phyloP scores from a whole-genome alignment of 2,888 invertebrate species.

The Raillietiella orientalis region DNA sequence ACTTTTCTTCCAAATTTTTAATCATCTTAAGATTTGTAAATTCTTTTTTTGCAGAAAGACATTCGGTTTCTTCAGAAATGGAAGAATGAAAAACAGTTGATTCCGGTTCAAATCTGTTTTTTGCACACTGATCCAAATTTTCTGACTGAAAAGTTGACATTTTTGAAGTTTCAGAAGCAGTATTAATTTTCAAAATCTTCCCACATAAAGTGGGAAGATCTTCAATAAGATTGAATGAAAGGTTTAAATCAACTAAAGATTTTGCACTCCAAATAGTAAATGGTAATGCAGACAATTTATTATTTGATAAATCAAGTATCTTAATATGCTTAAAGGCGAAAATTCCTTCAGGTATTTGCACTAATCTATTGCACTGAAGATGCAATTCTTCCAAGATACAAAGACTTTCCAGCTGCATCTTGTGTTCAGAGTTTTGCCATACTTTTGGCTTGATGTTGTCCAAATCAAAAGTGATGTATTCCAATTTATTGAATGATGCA shows the following conservation, averaged over 20 bases:
- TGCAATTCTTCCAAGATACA: constrained; percentile 64
- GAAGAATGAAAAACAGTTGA: too few species aligned
- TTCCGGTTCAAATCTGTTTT: too few species aligned
- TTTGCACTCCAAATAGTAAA: constrained; percentile 56
- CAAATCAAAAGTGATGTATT: constrained; percentile 22
- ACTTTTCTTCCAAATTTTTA: too few species aligned
- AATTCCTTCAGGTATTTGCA: constrained; percentile 40
- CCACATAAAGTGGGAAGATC: constrained; percentile 29
- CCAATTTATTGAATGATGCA: constrained; percentile 59
- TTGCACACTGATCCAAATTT: too few species aligned
- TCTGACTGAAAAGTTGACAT: too few species aligned
- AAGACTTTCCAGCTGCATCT: constrained; percentile 8
- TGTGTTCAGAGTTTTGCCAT: neutral
- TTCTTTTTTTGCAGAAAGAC: too few species aligned
- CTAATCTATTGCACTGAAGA: constrained; percentile 65
- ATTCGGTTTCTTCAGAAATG: too few species aligned
- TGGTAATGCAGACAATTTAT: constrained; percentile 52
- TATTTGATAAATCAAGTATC: constrained; percentile 71
- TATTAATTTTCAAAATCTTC: too few species aligned
- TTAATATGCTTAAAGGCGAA: constrained; percentile 42
- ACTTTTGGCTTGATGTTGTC: constrained; percentile 4
- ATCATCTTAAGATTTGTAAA: too few species aligned
- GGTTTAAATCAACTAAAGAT: constrained; percentile 52
- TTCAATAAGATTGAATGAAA: constrained; percentile 51
- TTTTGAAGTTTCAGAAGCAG: too few species aligned